Percentiles rank a stretch among this genome's conserved stretches.
Conservation (phyloP, 2,113 vertebrate genomes). For the Lepisosteus osseus region DNA sequence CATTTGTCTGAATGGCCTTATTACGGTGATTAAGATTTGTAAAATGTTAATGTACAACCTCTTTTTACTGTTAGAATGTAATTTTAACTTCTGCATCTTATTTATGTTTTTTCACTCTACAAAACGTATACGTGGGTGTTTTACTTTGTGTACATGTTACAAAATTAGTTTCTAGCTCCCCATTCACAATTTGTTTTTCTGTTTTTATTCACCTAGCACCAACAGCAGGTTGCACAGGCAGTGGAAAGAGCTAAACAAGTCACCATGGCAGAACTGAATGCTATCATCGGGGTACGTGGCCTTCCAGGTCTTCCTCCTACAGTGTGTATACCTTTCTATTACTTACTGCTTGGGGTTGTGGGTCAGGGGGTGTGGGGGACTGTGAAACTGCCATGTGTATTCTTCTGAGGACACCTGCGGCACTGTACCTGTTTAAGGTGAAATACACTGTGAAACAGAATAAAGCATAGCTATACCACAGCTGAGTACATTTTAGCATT, state of each 20-base stretch:
- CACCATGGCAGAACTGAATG: slow-evolving; percentile 96
- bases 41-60: not conserved
- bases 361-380: slow-evolving; percentile 62
- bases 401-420: slow-evolving; percentile 55
- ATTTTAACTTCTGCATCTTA: not conserved
- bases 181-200: slow-evolving; percentile 42
- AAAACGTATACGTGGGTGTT: too few species aligned
- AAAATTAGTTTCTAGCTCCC: slow-evolving; percentile 9
- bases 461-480: too few species aligned
- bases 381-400: slow-evolving; percentile 40
- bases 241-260: slow-evolving; percentile 96
- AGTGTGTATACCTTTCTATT: slow-evolving; percentile 88
- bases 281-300: slow-evolving; percentile 97
- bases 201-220: slow-evolving; percentile 81
- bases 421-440: slow-evolving; percentile 63
- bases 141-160: slow-evolving; percentile 10
- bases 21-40: not conserved
- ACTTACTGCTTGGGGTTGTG: slow-evolving; percentile 69
- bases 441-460: slow-evolving; percentile 44
- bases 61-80: not conserved
- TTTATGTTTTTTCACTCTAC: not conserved
- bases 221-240: slow-evolving; percentile 96
- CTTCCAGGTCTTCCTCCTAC: slow-evolving; percentile 90
- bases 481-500: too few species aligned
- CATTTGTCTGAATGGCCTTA: too few species aligned